Conservation (phyloP, 2,888 invertebrate species). For the Cryptosula pallasiana region DNA sequence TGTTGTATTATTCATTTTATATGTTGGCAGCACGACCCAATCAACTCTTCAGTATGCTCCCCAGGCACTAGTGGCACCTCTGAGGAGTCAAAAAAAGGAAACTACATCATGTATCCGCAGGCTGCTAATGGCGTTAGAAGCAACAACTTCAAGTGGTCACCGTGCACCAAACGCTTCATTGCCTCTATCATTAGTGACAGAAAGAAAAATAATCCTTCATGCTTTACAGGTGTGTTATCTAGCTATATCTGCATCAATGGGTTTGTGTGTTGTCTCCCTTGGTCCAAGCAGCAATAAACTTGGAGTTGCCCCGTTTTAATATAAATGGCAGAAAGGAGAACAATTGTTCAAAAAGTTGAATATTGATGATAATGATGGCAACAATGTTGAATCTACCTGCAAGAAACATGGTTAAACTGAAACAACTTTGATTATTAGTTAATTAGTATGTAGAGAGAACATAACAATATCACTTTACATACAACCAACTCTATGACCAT, state of each 20-base stretch:
- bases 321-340: too few relatives aligned
- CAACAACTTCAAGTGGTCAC: constrained; percentile 93
- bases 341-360: too few relatives aligned
- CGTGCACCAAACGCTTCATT: constrained; percentile 76
- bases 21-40: constrained; percentile 1
- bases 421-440: too few relatives aligned
- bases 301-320: too few relatives aligned
- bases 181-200: constrained; percentile 87
- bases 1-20: background rate
- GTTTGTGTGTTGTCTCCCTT: too few relatives aligned
- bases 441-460: too few relatives aligned
- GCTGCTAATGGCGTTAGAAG: constrained; percentile 94
- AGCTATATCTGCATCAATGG: background rate
- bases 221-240: constrained; percentile 71
- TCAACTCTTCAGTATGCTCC: background rate
- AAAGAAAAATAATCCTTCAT: constrained; percentile 81
- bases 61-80: constrained; percentile 26
- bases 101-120: constrained; percentile 98
- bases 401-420: too few relatives aligned
- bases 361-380: too few relatives aligned
- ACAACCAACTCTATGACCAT: too few relatives aligned
- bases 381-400: too few relatives aligned
- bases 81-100: constrained; percentile 90
- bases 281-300: too few relatives aligned
- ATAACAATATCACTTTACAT: too few relatives aligned